A percentile compares a stretch with the other conserved stretches of the same genome.
Conservation (phyloP, 2,113 vertebrate species). For the Gambusia affinis region DNA sequence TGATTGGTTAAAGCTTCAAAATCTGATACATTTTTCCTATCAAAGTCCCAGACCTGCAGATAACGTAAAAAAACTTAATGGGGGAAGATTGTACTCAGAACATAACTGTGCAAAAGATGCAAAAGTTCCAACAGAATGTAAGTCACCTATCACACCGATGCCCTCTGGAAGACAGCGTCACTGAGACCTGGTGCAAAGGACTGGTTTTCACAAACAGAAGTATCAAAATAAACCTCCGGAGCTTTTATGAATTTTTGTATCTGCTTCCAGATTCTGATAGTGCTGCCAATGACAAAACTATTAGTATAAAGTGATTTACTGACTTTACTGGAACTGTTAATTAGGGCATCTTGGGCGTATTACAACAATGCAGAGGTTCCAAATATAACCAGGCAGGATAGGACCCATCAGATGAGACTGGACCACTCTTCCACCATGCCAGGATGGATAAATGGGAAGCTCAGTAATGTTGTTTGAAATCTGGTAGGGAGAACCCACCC, state of each 20-base stretch:
- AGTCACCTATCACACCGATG: background rate
- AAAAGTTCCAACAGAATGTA: background rate
- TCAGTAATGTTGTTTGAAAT: background rate
- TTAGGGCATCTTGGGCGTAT: too few relatives aligned
- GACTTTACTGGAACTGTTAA: background rate
- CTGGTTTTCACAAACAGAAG: conserved; percentile 2
- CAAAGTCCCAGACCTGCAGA: conserved; percentile 1
- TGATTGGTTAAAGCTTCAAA: background rate
- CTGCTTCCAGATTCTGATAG: background rate
- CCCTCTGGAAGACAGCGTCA: background rate
- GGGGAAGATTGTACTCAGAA: background rate
- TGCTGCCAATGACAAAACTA: background rate
- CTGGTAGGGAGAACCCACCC: background rate
- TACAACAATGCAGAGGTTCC: background rate
- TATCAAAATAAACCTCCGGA: background rate
- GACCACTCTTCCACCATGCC: background rate
- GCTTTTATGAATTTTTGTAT: background rate
- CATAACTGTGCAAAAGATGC: background rate
- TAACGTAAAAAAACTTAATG: background rate
- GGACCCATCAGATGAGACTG: too few relatives aligned
- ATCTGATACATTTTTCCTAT: background rate
- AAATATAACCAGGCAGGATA: background rate
- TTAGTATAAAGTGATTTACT: background rate
- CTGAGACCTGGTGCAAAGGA: background rate
- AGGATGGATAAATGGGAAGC: background rate